Evolutionary conservation across 1,140 invertebrate species (phyloP), one percentile per base, ranked within the genome.

Genomic region (Eurytemora carolleeae): DNA sequence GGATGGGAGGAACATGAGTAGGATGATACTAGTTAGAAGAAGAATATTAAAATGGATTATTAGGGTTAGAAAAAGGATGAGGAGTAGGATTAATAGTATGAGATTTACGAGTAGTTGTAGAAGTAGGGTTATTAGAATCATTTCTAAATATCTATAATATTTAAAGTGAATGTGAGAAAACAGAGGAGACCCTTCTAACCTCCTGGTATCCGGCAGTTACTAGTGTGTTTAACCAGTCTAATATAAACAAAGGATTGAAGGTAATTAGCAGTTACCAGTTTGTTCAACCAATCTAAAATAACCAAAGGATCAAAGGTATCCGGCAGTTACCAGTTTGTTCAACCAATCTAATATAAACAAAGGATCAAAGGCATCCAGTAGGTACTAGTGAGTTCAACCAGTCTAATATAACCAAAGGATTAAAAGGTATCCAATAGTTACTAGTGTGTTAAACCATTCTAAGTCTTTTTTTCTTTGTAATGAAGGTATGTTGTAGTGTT

Each of bases 81-180:
- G n/a, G 7, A n/a, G 7, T n/a, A 12, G n/a, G n/a, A 12, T n/a
- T 44, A 12, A 44, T 44, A n/a, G 31, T 44, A 12, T 44, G 31
- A n/a, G 7, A 44, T 44, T 7, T n/a, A 44, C 31, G n/a, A n/a
- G 7, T 44, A n/a, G n/a, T 12, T 44, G 31, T 44, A n/a, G 7
- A 7, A 12, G 31, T 44, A n/a, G n/a, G n/a, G n/a, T 44, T 12
- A n/a, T 44, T 44, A 12, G n/a, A 44, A n/a, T n/a, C 31, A 44
- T 7, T 44, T 12, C 7, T 12, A 44, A 44, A 12, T 7, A 12
- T 44, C 7, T 12, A n/a, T 44, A 12, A 12, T 44, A n/a, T 44
- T 44, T 44, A 12, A 1, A 62, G 60, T 44, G 60, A 62, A 25
- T 24, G 60, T 22, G 59, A 62, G 22, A 62, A 62, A 24, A 62